A percentile compares a stretch with the other conserved stretches of the same genome.
Conservation (phyloP, 2,113 vertebrate species). For the Larimichthys crocea region DNA sequence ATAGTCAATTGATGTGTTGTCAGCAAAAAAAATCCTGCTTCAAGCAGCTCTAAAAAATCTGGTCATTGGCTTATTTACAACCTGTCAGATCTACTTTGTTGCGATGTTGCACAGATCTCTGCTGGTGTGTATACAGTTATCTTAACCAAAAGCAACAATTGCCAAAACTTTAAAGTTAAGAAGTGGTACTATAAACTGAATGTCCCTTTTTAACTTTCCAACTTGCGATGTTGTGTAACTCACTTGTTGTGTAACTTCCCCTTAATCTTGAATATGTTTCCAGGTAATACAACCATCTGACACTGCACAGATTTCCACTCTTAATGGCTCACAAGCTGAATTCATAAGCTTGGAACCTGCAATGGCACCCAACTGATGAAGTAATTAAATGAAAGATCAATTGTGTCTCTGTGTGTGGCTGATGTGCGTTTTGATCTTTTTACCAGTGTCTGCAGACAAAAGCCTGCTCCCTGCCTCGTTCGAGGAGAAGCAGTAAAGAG, state of each 20-base stretch:
- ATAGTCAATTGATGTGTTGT: background rate
- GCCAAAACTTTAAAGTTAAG: background rate
- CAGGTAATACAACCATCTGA: constrained; percentile 12
- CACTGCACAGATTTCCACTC: background rate
- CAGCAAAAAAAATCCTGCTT: background rate
- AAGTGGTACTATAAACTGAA: background rate
- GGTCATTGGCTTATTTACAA: background rate
- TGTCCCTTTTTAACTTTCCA: background rate
- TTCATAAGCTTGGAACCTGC: background rate
- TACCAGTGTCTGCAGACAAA: constrained; percentile 43
- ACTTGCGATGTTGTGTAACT: background rate
- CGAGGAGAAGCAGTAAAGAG: constrained; percentile 25
- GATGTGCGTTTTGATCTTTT: constrained; percentile 53
- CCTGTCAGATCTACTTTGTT: background rate
- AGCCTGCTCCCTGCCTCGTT: constrained; percentile 23
- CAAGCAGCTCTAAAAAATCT: background rate
- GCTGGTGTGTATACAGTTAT: background rate
- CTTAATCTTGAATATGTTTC: constrained; percentile 1
- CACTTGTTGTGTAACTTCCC: background rate
- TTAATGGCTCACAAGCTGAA: background rate
- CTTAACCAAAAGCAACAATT: background rate
- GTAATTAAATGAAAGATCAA: constrained; percentile 21
- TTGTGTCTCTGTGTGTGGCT: constrained; percentile 19
- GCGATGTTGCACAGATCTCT: background rate
- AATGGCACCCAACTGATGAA: constrained; percentile 34